Evolutionary conservation across 2,888 invertebrate species (phyloP), one percentile per base, ranked within the genome.

Genomic region (Blastobasis lacticolella): DNA sequence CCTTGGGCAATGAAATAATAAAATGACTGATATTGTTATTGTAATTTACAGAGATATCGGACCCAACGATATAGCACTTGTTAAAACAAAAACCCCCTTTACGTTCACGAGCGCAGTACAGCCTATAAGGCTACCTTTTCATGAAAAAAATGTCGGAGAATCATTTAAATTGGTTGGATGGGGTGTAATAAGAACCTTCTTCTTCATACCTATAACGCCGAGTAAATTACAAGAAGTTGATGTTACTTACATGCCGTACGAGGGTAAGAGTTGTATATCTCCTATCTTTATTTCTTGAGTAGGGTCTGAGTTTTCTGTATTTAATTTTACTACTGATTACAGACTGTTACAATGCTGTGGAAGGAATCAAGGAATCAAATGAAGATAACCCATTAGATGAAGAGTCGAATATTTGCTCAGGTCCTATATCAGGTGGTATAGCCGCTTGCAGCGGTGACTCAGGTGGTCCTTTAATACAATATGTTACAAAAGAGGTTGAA

Each of bases 361-460:
- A 81, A n/a, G 56, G 71, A 3, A 52, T 85, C 43, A 73, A 73
- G 57, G 79, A 79, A 38, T 49, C 48, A 9, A 63, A 66, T 46
- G 88, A 87, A 70, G 51, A 51, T 0, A 86, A 88, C 57, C 87
- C 89, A 10, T 62, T 90, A 1, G 74, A 78, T 50, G 72, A 73
- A 61, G 58, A 75, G 1, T 78, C 84, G 23, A 88, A 91, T 56
- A 73, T 91, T 41, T 91, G 91, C 62, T 90, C 90, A 0, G 90
- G 90, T 0, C 90, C 90, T 0, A 61, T 81, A 5, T 69, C 67
- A 4, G 89, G 89, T 4, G 88, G 88, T 0, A 62, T 83, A 9
- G 82, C 89, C n/a, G 90, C 89, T 8, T 90, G 90, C 61, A 79
- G 68, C 46, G 90, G 90, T 9, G 91, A 91, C 57, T 90, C 90